These are phyloP conservation scores for Amazona vittata DNA, from an alignment of 2,113 vertebrate species.

Conservation along the genomic window DNA sequence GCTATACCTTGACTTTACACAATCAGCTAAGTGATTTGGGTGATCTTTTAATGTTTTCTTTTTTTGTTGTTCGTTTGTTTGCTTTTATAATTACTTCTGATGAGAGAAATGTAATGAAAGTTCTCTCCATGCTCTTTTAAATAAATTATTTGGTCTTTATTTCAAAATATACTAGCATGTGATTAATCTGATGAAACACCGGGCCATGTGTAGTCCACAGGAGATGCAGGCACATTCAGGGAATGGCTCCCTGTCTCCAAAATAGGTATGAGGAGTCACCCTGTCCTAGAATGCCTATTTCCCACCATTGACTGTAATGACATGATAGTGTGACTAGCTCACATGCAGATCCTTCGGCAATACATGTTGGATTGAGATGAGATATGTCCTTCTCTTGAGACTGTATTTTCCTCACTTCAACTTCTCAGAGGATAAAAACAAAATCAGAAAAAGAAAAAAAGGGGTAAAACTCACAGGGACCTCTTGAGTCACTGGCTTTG, in stretches of 20 bases:
- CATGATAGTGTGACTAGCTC: neutral
- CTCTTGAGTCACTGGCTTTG: neutral
- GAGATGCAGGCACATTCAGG: neutral
- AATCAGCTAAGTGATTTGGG: neutral
- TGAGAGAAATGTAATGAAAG: neutral
- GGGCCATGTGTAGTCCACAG: too few species aligned
- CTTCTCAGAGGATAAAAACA: neutral
- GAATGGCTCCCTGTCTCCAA: neutral
- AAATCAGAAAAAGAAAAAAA: neutral
- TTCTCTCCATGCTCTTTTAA: neutral
- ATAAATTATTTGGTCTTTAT: neutral
- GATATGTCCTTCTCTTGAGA: neutral
- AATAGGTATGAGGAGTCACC: neutral
- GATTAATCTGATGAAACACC: neutral
- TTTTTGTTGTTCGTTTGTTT: neutral
- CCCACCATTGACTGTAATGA: neutral
- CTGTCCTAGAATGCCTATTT: neutral
- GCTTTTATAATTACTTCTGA: neutral
- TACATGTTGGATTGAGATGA: neutral
- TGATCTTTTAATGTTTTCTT: neutral
- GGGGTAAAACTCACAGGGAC: accelerated
- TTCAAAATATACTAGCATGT: neutral
- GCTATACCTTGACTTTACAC: neutral
- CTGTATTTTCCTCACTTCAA: neutral
- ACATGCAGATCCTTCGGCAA: neutral